A percentile compares a stretch with the other conserved stretches of the same genome.
Evolutionary conservation across 2,113 vertebrate genomes (phyloP).

Genomic region (Leucopsar rothschildi): DNA sequence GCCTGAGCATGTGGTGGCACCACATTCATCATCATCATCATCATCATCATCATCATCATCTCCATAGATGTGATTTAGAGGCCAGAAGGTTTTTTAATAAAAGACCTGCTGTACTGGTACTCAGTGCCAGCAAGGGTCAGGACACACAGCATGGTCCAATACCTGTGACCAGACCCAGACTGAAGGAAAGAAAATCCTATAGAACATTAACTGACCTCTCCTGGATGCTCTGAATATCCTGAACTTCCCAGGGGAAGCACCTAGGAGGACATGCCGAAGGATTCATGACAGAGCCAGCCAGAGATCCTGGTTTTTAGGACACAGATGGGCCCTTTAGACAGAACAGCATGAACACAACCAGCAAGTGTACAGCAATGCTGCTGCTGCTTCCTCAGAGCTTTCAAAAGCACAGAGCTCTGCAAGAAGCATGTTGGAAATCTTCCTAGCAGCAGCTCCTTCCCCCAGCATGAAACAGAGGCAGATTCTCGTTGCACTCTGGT

Average conservation of each 20-base stretch:
- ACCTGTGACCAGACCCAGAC: background rate
- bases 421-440: background rate
- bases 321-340: background rate
- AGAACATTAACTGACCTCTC: background rate
- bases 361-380: background rate
- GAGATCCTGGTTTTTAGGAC: background rate
- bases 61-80: background rate
- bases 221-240: background rate
- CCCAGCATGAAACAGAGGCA: background rate
- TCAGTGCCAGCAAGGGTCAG: background rate
- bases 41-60: too few relatives aligned
- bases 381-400: background rate
- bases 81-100: background rate
- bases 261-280: background rate
- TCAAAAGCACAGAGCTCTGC: background rate
- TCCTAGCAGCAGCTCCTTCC: background rate
- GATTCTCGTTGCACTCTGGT: background rate
- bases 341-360: background rate
- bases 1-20: background rate
- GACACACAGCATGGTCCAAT: rapidly evolving
- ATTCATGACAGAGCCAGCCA: background rate
- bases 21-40: too few relatives aligned
- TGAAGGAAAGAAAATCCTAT: background rate
- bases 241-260: background rate
- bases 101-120: background rate